Conservation (phyloP, 2,888 invertebrate species). For the Patella ulyssiponensis region DNA sequence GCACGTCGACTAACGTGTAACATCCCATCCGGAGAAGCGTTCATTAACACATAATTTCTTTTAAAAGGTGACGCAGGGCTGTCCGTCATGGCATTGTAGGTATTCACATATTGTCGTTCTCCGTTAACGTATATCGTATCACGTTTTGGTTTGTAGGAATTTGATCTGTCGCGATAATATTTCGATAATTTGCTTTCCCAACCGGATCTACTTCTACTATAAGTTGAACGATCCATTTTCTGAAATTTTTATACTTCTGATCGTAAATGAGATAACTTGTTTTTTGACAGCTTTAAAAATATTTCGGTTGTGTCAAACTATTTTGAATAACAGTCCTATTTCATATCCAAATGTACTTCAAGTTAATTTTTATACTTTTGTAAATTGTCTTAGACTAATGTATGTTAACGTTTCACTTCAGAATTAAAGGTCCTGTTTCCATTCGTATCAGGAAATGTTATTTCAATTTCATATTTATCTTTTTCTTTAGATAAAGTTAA, state of each 20-base stretch:
- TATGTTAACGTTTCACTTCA: no score
- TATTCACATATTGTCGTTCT: background rate
- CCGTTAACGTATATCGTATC: background rate
- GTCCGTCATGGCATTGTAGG: background rate
- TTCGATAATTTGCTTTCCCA: background rate
- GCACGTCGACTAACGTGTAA: background rate
- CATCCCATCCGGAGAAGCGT: background rate
- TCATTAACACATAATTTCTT: conserved; percentile 3
- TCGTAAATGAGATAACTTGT: background rate
- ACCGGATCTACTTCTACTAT: background rate
- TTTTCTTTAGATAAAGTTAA: no score
- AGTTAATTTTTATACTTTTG: no score
- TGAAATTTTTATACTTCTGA: background rate
- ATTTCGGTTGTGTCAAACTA: background rate
- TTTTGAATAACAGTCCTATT: background rate
- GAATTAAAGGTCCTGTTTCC: no score
- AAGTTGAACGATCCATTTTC: background rate
- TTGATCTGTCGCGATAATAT: background rate
- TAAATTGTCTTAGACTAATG: no score
- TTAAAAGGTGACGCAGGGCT: background rate
- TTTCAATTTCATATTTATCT: no score
- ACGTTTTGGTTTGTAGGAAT: background rate
- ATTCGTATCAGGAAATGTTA: no score
- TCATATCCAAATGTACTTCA: no score
- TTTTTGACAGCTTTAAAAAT: background rate